Conservation (phyloP, 2,888 invertebrate genomes). For the Andrena trimmerana region DNA sequence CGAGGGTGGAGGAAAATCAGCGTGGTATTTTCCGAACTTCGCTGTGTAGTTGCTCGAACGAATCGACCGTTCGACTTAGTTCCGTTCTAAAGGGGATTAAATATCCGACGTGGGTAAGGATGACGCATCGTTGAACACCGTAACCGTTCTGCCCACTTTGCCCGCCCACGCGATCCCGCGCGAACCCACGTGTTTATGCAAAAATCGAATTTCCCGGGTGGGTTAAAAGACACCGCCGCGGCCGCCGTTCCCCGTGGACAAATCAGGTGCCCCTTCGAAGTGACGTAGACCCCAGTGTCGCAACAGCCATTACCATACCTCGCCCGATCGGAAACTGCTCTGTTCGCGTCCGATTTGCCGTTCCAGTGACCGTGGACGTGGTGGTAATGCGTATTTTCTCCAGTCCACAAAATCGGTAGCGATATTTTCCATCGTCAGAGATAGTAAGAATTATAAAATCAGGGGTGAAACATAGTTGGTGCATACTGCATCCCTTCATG, state of each 20-base stretch:
- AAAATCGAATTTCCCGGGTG: slow-evolving; percentile 46
- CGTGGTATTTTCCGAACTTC: not conserved
- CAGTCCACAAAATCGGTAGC: too few relatives aligned
- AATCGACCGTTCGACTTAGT: not conserved
- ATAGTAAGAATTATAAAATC: too few relatives aligned
- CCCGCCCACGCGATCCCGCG: slow-evolving; percentile 49
- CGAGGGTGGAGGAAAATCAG: not conserved
- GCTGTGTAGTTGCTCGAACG: not conserved
- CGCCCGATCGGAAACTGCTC: not conserved
- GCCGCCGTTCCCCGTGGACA: slow-evolving; percentile 30
- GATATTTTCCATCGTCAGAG: too few relatives aligned
- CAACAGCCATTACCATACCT: slow-evolving; percentile 23
- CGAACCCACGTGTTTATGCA: slow-evolving; percentile 53
- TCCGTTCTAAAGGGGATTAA: slow-evolving; percentile 62
- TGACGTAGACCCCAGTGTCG: slow-evolving; percentile 19
- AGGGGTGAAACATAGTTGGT: too few relatives aligned
- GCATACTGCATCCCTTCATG: too few relatives aligned
- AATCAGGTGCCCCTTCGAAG: slow-evolving; percentile 36
- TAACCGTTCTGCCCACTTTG: slow-evolving; percentile 61
- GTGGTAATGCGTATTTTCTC: not conserved
- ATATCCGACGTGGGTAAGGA: slow-evolving; percentile 56
- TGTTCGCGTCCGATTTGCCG: not conserved
- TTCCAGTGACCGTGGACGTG: slow-evolving; percentile 7
- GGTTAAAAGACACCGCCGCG: slow-evolving; percentile 41
- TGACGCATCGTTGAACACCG: slow-evolving; percentile 68